These are phyloP conservation scores for Grammomys surdaster DNA, from an alignment of 2,113 vertebrate genomes.

Conservation along the genomic window DNA sequence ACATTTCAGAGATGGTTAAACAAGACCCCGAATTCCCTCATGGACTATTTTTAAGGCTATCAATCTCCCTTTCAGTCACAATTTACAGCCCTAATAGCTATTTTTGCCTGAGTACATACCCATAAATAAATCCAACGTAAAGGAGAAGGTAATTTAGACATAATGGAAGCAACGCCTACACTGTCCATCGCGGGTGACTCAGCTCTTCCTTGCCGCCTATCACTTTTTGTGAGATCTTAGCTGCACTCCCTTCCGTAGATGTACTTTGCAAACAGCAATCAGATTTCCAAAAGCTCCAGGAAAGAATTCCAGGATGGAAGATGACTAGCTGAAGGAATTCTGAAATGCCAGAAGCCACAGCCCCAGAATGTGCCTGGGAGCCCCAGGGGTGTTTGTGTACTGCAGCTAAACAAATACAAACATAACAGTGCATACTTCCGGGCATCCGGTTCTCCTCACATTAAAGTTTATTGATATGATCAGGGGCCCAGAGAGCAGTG, in stretches of 20 bases:
- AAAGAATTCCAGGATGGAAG: background rate
- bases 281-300: background rate
- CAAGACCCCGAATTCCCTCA: slow-evolving; percentile 40
- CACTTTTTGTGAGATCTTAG: background rate
- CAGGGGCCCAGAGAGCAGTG: slow-evolving; percentile 20
- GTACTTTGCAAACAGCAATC: slow-evolving; percentile 32
- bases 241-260: background rate
- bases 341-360: background rate
- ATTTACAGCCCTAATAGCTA: slow-evolving; percentile 52
- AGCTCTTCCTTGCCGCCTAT: background rate
- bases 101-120: background rate
- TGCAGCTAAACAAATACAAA: background rate
- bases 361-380: background rate
- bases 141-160: slow-evolving; percentile 30
- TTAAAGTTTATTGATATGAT: slow-evolving; percentile 60
- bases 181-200: background rate
- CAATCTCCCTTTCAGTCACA: slow-evolving; percentile 57
- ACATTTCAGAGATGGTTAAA: slow-evolving; percentile 49
- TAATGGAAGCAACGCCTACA: background rate
- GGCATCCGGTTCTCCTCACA: slow-evolving; percentile 12
- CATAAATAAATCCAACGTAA: slow-evolving; percentile 27
- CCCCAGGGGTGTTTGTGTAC: background rate
- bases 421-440: background rate
- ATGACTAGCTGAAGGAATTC: background rate
- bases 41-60: slow-evolving; percentile 61